phyloP scores from a whole-genome alignment of 2,113 vertebrate species.

The Platysteira castanea region DNA sequence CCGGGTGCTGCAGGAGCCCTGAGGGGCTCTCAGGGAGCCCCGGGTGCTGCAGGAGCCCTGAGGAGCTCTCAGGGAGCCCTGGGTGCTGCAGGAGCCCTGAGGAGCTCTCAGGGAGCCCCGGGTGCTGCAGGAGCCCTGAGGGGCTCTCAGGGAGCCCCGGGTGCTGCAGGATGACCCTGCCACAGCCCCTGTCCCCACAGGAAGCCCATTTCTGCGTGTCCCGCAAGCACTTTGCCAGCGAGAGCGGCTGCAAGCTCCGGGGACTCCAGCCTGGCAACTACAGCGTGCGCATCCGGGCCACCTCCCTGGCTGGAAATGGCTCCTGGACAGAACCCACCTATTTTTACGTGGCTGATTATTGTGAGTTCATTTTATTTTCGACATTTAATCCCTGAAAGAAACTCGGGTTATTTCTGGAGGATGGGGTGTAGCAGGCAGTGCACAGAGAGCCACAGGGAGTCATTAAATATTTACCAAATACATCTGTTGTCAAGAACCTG shows the following conservation, averaged over 20 bases:
- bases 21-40: accelerated
- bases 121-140: neutral
- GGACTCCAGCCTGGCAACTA: conserved; percentile 91
- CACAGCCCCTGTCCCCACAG: conserved; percentile 51
- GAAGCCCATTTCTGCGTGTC: conserved; percentile 85
- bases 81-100: neutral
- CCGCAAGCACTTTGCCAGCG: conserved; percentile 78
- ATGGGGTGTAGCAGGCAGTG: neutral
- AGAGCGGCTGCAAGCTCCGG: conserved; percentile 79
- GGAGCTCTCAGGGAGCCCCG: neutral
- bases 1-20: too few species aligned
- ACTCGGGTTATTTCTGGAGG: neutral
- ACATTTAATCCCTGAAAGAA: neutral
- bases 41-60: neutral
- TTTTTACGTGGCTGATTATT: conserved; percentile 85
- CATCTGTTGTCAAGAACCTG: neutral
- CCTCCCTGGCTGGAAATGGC: conserved; percentile 91
- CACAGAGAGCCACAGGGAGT: neutral
- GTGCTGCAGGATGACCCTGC: accelerated
- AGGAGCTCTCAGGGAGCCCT: neutral
- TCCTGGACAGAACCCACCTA: conserved; percentile 89
- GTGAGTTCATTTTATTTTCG: conserved; percentile 68
- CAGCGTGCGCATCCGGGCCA: conserved; percentile 88
- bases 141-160: neutral
- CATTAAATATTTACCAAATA: neutral